Conservation (phyloP, 2,888 invertebrate genomes). For the Leptarthrus brevirostris region DNA sequence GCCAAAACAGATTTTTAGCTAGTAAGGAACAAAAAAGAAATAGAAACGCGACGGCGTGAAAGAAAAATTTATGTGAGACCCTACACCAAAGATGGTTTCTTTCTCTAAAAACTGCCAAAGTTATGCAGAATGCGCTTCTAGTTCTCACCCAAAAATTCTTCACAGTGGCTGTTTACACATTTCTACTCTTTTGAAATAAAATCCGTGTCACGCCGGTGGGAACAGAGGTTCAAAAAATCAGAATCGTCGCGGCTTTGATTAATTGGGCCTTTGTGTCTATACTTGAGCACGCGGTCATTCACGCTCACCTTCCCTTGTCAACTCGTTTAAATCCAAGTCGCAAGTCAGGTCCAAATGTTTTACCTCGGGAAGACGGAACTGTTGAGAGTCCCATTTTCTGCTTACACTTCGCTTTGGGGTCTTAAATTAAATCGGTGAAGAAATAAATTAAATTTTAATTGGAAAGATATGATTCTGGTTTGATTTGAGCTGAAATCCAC, state of each 20-base stretch:
- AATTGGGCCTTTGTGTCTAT: conserved; percentile 60
- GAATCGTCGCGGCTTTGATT: conserved; percentile 60
- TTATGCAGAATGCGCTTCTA: not conserved
- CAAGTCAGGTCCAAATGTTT: not conserved
- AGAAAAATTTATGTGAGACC: conserved; percentile 16
- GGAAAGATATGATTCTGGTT: conserved; percentile 60
- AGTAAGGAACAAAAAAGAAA: not conserved
- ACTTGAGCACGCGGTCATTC: conserved; percentile 43
- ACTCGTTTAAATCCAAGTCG: not conserved
- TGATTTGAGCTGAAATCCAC: conserved; percentile 51
- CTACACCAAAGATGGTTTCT: not conserved
- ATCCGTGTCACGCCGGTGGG: conserved; percentile 15
- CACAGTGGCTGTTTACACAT: not conserved
- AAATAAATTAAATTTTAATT: conserved; percentile 67
- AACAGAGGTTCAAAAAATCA: conserved; percentile 22
- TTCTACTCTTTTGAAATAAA: not conserved
- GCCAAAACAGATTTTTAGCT: not conserved
- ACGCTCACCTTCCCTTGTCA: not conserved
- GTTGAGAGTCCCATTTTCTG: conserved; percentile 3
- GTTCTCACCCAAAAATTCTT: conserved; percentile 10
- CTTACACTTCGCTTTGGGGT: conserved; percentile 22
- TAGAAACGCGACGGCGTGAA: not conserved
- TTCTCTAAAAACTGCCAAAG: not conserved
- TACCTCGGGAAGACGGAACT: not conserved
- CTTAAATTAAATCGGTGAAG: conserved; percentile 54